Percentiles rank a stretch among this genome's conserved stretches.
Conservation (phyloP, 2,113 vertebrate genomes). For the Danionella cerebrum region DNA sequence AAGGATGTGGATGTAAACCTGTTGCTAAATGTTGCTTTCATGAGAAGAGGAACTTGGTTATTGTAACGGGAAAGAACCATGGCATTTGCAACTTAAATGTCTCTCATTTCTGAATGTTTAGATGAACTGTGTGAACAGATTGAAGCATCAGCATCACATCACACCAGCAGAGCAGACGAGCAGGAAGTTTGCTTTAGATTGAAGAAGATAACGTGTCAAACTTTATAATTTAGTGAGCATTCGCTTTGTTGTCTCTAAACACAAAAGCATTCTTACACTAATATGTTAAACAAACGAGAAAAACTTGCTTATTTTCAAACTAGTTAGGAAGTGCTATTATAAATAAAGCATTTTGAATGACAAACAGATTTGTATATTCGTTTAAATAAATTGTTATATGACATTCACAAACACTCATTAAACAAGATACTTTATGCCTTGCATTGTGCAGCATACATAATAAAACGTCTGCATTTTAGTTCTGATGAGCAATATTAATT, state of each 20-base stretch:
- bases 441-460: not conserved
- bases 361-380: too few relatives aligned
- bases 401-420: not conserved
- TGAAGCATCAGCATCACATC: slow-evolving; percentile 5
- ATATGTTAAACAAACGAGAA: too few relatives aligned
- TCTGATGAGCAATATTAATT: not conserved
- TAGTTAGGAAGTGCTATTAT: too few relatives aligned
- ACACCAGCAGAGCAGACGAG: not conserved
- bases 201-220: not conserved
- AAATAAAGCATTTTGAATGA: too few relatives aligned
- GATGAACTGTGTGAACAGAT: too few relatives aligned
- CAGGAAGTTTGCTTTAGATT: not conserved
- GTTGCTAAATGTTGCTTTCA: too few relatives aligned
- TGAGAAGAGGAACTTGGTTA: not conserved
- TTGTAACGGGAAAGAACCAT: too few relatives aligned
- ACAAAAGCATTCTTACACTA: not conserved
- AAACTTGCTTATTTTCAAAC: too few relatives aligned
- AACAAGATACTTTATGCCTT: too few relatives aligned
- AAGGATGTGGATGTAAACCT: too few relatives aligned
- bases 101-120: too few relatives aligned
- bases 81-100: too few relatives aligned
- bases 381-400: not conserved
- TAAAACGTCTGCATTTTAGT: slow-evolving; percentile 22
- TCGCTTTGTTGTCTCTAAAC: not conserved
- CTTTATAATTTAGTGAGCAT: not conserved